Percentiles rank a stretch among this genome's conserved stretches.
phyloP scores from a whole-genome alignment of 2,113 vertebrate genomes.

The Meleagris gallopavo region DNA sequence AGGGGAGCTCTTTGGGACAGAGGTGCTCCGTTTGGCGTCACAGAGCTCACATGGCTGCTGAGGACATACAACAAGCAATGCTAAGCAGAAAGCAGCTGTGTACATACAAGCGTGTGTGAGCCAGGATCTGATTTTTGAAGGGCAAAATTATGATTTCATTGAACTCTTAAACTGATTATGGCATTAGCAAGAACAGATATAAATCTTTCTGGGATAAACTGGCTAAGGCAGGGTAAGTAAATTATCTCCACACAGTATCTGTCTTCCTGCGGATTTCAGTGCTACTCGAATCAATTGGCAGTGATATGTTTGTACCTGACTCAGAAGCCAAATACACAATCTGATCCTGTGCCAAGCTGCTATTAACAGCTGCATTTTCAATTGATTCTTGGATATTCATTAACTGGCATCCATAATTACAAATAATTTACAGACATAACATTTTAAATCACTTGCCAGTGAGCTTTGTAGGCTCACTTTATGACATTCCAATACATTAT shows the following conservation, averaged over 20 bases:
- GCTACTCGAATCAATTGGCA: conserved; percentile 46
- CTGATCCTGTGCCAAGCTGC: conserved; percentile 32
- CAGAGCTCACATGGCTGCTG: not conserved
- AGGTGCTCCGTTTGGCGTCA: not conserved
- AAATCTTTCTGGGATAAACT: conserved; percentile 54
- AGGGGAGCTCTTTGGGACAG: not conserved
- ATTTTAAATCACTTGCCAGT: conserved; percentile 59
- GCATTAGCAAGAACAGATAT: conserved; percentile 48
- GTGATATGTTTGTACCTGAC: conserved; percentile 46
- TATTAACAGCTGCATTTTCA: conserved; percentile 54
- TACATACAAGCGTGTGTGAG: not conserved
- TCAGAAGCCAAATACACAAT: conserved; percentile 52
- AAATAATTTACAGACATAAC: conserved; percentile 57
- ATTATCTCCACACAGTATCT: conserved; percentile 40
- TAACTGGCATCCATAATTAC: conserved; percentile 57
- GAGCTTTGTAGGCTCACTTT: conserved; percentile 39
- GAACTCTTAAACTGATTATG: conserved; percentile 46
- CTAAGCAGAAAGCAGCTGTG: not conserved
- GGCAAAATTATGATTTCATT: conserved; percentile 45
- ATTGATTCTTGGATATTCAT: conserved; percentile 62
- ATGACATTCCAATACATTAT: conserved; percentile 61
- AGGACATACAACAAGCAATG: not conserved
- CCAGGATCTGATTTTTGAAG: conserved; percentile 1
- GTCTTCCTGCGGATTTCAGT: conserved; percentile 40
- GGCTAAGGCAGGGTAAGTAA: conserved; percentile 1